Evolutionary conservation across 2,797 vertebrate species (phyloP), one percentile per base, ranked within the genome.

Genomic region (Gallinago solitaria): DNA sequence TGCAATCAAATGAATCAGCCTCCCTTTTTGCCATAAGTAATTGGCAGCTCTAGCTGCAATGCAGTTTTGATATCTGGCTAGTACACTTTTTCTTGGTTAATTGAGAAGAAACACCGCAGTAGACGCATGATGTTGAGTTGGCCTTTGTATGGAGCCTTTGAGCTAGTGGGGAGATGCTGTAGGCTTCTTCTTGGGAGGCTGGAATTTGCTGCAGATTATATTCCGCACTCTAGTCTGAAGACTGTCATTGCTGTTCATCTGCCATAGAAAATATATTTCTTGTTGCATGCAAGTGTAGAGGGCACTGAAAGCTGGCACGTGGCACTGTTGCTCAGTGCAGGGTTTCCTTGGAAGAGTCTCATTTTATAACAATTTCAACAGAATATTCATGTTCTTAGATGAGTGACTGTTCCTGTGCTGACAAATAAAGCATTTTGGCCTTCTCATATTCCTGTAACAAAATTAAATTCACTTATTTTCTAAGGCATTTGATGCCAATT

Each of bases 41-140:
- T 82, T 96, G 95, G 96, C 95, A 96, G 83, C 59, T 91, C 70
- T 73, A 95, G 89, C 96, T 97, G 96, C 96, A 97, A 78, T 97
- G 96, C 96, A 97, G 95, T 83, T 97, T 95, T 86, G 83, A 82
- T 95, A 35, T 90, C 45, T 69, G 83, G 77, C 80, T 93, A 90
- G 87, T 81, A 75, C 39, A 39, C 47, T 95, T 92, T 56, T 90
- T 81, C 85, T 56, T 67, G 43, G 67, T 87, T 90, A 93, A 91
- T 87, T 83, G 93, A 94, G 91, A 92, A 94, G 93, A 94, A 90
- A 63, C 27, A 12, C 83, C 81, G 91, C 94, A 83, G 89, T 63
- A 90, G 83, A 86, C 1, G 9, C 53, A 30, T 53, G 76, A 48
- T 91, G 43, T 77, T 27, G 65, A 76, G 65, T 27, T 95, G 70